Conservation (phyloP, 1,140 invertebrate genomes). For the Solenopsis invicta region DNA sequence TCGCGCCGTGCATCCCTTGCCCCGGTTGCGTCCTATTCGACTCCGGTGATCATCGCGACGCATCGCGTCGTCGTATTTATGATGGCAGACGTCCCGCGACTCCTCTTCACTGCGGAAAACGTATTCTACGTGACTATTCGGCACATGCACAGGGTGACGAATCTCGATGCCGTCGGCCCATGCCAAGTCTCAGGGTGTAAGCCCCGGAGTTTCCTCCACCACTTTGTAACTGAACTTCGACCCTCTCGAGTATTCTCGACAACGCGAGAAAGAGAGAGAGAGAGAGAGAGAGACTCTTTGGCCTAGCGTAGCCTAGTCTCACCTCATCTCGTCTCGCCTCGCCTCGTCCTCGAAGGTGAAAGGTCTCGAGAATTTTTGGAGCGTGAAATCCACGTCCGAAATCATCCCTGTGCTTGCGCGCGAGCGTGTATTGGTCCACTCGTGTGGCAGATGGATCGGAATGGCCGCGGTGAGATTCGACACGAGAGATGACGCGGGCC, state of each 20-base stretch:
- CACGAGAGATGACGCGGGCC: constrained; percentile 12
- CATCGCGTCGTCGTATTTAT: constrained; percentile 38
- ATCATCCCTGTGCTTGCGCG: constrained; percentile 1
- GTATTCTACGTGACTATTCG: neutral
- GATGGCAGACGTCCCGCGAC: neutral
- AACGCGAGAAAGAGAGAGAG: neutral
- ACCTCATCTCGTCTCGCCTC: neutral
- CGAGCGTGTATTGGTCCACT: constrained; percentile 2
- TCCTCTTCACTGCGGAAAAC: neutral
- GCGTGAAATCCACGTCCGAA: constrained; percentile 43
- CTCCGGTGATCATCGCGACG: constrained; percentile 16
- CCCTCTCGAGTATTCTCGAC: constrained; percentile 51
- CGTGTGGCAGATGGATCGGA: constrained; percentile 8
- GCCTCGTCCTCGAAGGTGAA: neutral
- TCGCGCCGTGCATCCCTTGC: too few species aligned
- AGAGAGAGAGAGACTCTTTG: constrained; percentile 13
- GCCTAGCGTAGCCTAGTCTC: neutral
- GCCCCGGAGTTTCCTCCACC: constrained; percentile 13
- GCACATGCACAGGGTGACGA: constrained; percentile 7
- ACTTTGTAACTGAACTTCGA: constrained; percentile 57
- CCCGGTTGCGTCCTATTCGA: constrained; percentile 6
- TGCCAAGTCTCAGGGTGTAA: neutral
- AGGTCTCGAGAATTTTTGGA: constrained; percentile 13
- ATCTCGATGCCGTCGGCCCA: constrained; percentile 38
- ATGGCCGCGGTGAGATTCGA: constrained; percentile 38